A percentile compares a stretch with the other conserved stretches of the same genome.
Conservation (phyloP, 2,113 vertebrate genomes). For the Anoura caudifer region DNA sequence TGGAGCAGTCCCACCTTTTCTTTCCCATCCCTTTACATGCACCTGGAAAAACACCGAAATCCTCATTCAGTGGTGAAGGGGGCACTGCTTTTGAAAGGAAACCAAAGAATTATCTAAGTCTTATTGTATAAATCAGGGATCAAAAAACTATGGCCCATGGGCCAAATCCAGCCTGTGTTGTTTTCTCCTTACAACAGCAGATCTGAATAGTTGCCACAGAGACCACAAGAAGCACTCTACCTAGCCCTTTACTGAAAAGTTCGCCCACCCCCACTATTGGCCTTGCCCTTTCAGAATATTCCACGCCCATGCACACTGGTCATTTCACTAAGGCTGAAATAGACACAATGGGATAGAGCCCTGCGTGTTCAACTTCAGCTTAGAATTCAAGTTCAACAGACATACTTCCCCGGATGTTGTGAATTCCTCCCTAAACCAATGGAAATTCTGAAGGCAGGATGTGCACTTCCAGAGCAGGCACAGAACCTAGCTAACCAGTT, state of each 20-base stretch:
- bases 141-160: not conserved
- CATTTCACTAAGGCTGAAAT: not conserved
- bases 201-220: not conserved
- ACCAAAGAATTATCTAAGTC: not conserved
- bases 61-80: not conserved
- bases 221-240: not conserved
- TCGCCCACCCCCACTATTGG: not conserved
- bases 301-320: not conserved
- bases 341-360: not conserved
- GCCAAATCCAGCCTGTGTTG: not conserved
- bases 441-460: not conserved
- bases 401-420: not conserved
- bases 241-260: not conserved
- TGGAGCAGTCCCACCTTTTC: not conserved
- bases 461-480: not conserved
- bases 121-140: not conserved
- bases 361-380: not conserved
- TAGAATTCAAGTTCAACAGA: not conserved
- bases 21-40: not conserved
- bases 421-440: not conserved
- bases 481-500: not conserved
- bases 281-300: not conserved
- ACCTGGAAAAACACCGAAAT: not conserved
- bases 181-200: not conserved
- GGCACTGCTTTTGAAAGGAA: not conserved